phyloP scores from a whole-genome alignment of 2,797 vertebrate species.

The Sebastes kiyomatsui region DNA sequence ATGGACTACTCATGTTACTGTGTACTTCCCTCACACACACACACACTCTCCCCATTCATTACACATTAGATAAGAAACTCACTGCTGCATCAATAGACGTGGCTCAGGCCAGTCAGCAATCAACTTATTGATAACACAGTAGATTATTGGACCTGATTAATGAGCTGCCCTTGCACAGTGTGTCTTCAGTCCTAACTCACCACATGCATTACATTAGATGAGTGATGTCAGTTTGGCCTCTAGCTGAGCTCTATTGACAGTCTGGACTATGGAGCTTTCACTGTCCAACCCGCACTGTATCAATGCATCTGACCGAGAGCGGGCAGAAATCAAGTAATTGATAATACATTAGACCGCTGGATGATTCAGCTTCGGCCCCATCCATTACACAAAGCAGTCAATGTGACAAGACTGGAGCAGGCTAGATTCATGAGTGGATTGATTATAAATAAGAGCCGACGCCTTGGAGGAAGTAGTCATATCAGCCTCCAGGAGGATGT shows the following conservation, averaged over 20 bases:
- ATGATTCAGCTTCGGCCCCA: slow-evolving; percentile 25
- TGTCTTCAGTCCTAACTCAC: slow-evolving; percentile 14
- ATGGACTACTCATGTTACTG: not conserved
- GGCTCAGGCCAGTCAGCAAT: slow-evolving; percentile 16
- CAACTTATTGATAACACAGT: slow-evolving; percentile 51
- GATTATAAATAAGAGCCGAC: not conserved
- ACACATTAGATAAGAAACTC: not conserved
- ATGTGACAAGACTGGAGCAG: not conserved
- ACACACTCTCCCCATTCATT: not conserved
- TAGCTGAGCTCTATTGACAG: slow-evolving; percentile 41
- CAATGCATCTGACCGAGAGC: slow-evolving; percentile 19
- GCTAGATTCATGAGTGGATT: not conserved
- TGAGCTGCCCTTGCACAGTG: slow-evolving; percentile 19
- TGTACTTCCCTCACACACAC: not conserved
- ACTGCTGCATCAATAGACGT: slow-evolving; percentile 6
- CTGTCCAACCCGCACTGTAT: slow-evolving; percentile 26
- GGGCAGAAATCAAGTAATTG: slow-evolving; percentile 60
- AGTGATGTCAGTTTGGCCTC: slow-evolving; percentile 16
- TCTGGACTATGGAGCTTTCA: slow-evolving; percentile 42
- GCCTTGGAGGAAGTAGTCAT: not conserved
- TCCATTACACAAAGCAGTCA: slow-evolving; percentile 20
- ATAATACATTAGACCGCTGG: slow-evolving; percentile 42
- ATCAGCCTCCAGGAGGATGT: not conserved
- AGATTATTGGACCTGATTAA: slow-evolving; percentile 49
- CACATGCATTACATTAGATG: slow-evolving; percentile 30